A percentile compares a stretch with the other conserved stretches of the same genome.
These are phyloP conservation scores for Cerceris ruficornis DNA, from an alignment of 2,888 invertebrate species.

Conservation along the genomic window DNA sequence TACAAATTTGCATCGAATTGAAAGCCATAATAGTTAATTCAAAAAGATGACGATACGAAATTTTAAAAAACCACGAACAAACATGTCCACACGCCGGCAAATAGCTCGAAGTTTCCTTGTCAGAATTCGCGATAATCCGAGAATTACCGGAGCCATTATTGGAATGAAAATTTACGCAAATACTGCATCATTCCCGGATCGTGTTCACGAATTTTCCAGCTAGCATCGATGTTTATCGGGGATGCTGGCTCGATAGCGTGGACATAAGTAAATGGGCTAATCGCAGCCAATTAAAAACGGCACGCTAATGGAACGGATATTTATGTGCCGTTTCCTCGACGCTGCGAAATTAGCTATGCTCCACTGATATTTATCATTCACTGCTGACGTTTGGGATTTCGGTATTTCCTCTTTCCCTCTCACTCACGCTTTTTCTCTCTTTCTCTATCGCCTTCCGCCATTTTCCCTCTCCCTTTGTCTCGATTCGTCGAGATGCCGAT, in stretches of 20 bases:
- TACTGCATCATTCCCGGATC: background rate
- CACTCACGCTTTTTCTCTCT: no score
- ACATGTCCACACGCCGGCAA: no score
- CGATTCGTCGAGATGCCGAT: background rate
- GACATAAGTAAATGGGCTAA: slow-evolving; percentile 28
- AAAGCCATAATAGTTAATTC: no score
- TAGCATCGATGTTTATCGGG: slow-evolving; percentile 14
- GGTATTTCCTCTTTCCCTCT: background rate
- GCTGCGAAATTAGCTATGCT: slow-evolving; percentile 23
- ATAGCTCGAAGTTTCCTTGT: no score
- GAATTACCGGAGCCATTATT: background rate
- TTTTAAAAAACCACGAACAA: no score
- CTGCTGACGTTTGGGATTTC: slow-evolving; percentile 1
- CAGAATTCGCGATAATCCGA: no score
- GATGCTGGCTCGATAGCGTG: slow-evolving; percentile 1
- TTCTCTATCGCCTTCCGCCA: no score
- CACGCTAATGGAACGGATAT: slow-evolving; percentile 54
- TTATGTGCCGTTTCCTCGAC: slow-evolving; percentile 49
- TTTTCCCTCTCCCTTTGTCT: slow-evolving; percentile 1
- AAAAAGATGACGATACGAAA: no score
- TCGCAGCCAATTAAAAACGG: slow-evolving; percentile 45
- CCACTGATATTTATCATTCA: slow-evolving; percentile 1
- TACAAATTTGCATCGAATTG: no score
- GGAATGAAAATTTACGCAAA: background rate
- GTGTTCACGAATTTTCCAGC: background rate